phyloP scores from a whole-genome alignment of 2,888 invertebrate genomes.

The Yponomeuta plumbellus region DNA sequence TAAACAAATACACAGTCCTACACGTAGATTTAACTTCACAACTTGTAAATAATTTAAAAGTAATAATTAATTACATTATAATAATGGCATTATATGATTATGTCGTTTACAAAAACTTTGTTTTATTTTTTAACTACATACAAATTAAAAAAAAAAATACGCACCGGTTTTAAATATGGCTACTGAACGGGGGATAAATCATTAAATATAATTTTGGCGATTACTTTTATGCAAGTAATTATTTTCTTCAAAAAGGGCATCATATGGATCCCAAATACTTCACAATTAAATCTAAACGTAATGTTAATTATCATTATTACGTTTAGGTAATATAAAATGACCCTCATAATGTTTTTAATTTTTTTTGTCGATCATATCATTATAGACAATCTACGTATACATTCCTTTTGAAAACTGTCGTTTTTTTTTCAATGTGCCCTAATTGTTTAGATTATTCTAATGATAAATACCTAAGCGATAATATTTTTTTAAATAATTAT shows the following conservation, averaged over 20 bases:
- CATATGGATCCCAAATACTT: too few species aligned
- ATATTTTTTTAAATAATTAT: not conserved
- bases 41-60: constrained; percentile 12
- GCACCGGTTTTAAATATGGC: not conserved
- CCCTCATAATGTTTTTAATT: not conserved
- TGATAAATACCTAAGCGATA: constrained; percentile 7
- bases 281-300: not conserved
- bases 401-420: constrained; percentile 14
- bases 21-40: not conserved
- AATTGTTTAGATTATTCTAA: constrained; percentile 1
- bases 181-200: too few species aligned
- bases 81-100: not conserved
- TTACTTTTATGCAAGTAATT: too few species aligned
- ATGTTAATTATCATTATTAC: not conserved
- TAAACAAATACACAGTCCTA: constrained; percentile 1
- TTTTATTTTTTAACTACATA: not conserved
- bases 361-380: not conserved
- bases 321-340: not conserved
- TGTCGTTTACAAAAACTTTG: not conserved
- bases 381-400: constrained; percentile 13
- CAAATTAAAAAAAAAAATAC: not conserved
- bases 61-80: not conserved
- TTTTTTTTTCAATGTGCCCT: constrained; percentile 11
- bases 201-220: too few species aligned
- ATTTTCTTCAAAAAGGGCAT: too few species aligned